Conservation (phyloP, 2,797 vertebrate genomes). For the Iguana delicatissima region DNA sequence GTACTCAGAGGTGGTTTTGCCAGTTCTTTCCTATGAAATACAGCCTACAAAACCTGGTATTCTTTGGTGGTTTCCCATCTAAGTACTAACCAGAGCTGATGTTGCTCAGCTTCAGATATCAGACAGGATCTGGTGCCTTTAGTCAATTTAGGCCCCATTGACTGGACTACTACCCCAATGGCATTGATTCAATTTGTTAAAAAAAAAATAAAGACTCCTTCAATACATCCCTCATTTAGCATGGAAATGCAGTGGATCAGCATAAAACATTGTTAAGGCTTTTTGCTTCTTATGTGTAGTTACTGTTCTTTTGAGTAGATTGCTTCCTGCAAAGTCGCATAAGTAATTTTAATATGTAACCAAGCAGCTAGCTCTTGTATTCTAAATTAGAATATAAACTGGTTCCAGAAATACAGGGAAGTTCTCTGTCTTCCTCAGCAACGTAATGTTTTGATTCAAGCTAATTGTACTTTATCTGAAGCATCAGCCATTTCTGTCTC, state of each 20-base stretch:
- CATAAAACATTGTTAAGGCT: neutral
- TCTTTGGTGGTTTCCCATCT: no score
- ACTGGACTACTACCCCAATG: neutral
- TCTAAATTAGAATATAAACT: slow-evolving; percentile 2
- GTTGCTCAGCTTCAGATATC: no score
- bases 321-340: neutral
- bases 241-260: neutral
- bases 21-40: no score
- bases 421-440: neutral
- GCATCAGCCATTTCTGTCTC: neutral
- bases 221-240: neutral
- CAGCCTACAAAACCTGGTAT: no score
- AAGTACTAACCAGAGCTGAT: no score
- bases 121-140: no score
- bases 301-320: neutral
- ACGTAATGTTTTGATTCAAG: neutral
- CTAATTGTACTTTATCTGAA: neutral
- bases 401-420: neutral
- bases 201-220: neutral
- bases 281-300: neutral
- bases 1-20: no score
- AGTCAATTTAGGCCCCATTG: no score
- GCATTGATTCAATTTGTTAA: neutral
- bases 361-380: neutral
- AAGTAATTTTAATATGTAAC: neutral